Base-by-base conservation (phyloP, 2,888 invertebrate genomes). In the Sylvicola cinctus region DNA sequence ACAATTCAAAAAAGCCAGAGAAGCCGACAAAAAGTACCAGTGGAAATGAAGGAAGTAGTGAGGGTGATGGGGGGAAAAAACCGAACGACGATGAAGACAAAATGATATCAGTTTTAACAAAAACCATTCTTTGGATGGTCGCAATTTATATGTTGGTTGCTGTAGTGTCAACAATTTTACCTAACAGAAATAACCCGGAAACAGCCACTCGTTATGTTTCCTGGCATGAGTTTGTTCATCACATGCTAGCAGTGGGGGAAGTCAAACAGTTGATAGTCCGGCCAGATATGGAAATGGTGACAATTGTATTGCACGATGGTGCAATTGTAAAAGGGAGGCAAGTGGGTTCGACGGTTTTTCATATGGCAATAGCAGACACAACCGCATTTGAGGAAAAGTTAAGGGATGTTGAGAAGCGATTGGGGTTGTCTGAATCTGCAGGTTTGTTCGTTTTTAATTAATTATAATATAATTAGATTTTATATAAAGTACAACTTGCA, bases 181-280 rank as follows among this genome's bases (percentile, higher is more conserved):
- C 79, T 1, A 70, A 68, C 35, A 73, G 69, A 37, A 66, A 65
- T 43, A 74, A 78, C 45, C 77, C 74, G 42, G 83, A 84, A 62
- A 49, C 50, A 8, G 47, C 55, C 5, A 56, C 54, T n/a, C 63
- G 78, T 20, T 83, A 79, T 52, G 78, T 90, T 2, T 84, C 88
- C 0, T 96, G 95, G 95, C 88, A 90, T 58, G 93, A 95, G 59
- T 96, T 96, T 62, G 72, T 90, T 1, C 78, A 91, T 55, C 79
- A 88, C 40, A 85, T 96, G 83, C 58, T 96, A 35, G 75, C 83
- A 0, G 85, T 83, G 50, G 95, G 95, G 11, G 93, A 95, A 63
- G 93, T 93, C 0, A 78, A 84, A 46, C 79, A 85, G 56, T 60
- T 88, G 8, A 71, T 84, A 40, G 75, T 91, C 2, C 62, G 79